Evolutionary conservation across 2,113 vertebrate genomes (phyloP).

Genomic region (Irena cyanogastra): DNA sequence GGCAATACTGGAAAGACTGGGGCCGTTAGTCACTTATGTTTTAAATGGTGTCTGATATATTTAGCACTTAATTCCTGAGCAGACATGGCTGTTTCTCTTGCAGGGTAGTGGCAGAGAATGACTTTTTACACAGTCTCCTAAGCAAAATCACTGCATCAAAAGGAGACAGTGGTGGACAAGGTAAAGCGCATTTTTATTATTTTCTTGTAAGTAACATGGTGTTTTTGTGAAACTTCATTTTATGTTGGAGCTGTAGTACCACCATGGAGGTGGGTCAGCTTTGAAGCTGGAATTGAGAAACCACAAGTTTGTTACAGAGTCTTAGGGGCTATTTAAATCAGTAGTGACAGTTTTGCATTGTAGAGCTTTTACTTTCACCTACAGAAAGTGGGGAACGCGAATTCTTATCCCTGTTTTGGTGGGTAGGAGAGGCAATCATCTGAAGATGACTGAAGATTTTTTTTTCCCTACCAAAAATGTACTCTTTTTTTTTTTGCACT

Average conservation of each 20-base stretch:
- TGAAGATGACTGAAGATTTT: background rate
- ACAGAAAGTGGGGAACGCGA: background rate
- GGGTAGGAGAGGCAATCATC: background rate
- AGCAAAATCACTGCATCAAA: slow-evolving; percentile 89
- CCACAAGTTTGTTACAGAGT: background rate
- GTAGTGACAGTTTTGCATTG: background rate
- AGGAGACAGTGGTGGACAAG: slow-evolving; percentile 95
- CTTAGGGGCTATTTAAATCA: background rate
- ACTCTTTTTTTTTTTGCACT: accelerated
- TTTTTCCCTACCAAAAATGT: background rate
- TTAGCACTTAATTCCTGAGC: background rate
- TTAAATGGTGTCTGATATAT: background rate
- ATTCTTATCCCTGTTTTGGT: background rate
- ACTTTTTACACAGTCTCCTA: slow-evolving; percentile 90
- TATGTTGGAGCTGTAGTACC: background rate
- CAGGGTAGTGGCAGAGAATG: slow-evolving; percentile 88
- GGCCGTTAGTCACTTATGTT: background rate
- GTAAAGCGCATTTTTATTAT: slow-evolving; percentile 56
- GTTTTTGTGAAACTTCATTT: background rate
- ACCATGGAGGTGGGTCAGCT: background rate
- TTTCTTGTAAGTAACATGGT: background rate
- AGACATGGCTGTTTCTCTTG: slow-evolving; percentile 6
- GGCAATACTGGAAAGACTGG: background rate
- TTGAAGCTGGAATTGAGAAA: background rate
- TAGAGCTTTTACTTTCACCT: background rate